Conservation (phyloP, 2,113 vertebrate genomes). For the Malaclemys terrapin region DNA sequence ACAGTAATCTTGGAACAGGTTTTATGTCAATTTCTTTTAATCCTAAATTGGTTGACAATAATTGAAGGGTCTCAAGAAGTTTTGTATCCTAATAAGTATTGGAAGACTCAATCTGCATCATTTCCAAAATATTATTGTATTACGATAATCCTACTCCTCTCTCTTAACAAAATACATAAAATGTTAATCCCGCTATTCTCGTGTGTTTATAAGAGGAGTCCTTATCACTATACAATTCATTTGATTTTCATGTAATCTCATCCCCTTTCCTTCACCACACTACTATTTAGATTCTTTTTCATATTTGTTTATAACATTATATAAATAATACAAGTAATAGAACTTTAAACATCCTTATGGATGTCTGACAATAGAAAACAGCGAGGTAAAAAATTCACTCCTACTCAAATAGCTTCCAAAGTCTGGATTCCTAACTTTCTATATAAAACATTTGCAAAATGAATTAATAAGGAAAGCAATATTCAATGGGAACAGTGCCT, state of each 20-base stretch:
- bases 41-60: not conserved
- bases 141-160: not conserved
- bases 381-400: rapidly evolving
- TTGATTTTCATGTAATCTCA: not conserved
- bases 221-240: not conserved
- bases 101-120: not conserved
- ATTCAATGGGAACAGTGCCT: not conserved
- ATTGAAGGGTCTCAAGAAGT: not conserved
- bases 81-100: not conserved
- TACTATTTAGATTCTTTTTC: not conserved
- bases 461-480: not conserved
- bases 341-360: not conserved
- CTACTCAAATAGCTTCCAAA: constrained; percentile 17
- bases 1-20: not conserved
- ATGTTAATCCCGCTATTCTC: no score
- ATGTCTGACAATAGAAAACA: not conserved
- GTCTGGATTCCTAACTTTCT: constrained; percentile 10
- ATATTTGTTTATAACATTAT: not conserved
- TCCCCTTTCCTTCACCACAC: not conserved
- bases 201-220: not conserved
- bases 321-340: not conserved
- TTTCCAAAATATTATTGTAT: not conserved
- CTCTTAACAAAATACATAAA: not conserved
- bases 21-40: not conserved
- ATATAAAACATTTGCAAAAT: not conserved